phyloP scores from a whole-genome alignment of 2,888 invertebrate genomes.

The Notodonta dromedarius region DNA sequence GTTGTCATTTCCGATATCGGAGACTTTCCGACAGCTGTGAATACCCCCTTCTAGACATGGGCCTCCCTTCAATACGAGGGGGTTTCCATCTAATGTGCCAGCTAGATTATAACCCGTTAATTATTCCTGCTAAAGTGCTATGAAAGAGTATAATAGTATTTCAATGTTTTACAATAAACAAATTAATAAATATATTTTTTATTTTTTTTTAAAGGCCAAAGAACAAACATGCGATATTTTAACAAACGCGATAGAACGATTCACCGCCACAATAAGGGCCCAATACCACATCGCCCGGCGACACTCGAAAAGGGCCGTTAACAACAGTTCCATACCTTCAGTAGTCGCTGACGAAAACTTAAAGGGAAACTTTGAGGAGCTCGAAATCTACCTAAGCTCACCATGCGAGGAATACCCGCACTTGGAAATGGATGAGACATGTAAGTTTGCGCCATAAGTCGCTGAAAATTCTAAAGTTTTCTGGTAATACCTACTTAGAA shows the following conservation, averaged over 20 bases:
- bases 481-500: too few species aligned
- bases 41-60: too few species aligned
- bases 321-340: neutral
- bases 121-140: too few species aligned
- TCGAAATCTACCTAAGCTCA: slow-evolving; percentile 83
- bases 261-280: slow-evolving; percentile 29
- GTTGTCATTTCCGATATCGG: too few species aligned
- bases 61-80: too few species aligned
- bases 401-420: slow-evolving; percentile 88
- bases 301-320: slow-evolving; percentile 14
- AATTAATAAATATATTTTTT: neutral
- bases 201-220: slow-evolving; percentile 29
- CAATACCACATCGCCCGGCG: slow-evolving; percentile 32
- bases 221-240: slow-evolving; percentile 81
- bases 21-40: too few species aligned
- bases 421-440: slow-evolving; percentile 90
- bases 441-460: slow-evolving; percentile 73
- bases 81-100: too few species aligned
- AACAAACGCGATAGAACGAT: slow-evolving; percentile 44
- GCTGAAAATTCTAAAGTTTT: too few species aligned
- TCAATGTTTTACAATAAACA: neutral
- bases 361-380: slow-evolving; percentile 55
- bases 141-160: too few species aligned
- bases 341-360: slow-evolving; percentile 17
- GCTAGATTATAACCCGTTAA: too few species aligned